Evolutionary conservation across 1,140 invertebrate species (phyloP), one percentile per base, ranked within the genome.

Genomic region (Drosophila jambulina): DNA sequence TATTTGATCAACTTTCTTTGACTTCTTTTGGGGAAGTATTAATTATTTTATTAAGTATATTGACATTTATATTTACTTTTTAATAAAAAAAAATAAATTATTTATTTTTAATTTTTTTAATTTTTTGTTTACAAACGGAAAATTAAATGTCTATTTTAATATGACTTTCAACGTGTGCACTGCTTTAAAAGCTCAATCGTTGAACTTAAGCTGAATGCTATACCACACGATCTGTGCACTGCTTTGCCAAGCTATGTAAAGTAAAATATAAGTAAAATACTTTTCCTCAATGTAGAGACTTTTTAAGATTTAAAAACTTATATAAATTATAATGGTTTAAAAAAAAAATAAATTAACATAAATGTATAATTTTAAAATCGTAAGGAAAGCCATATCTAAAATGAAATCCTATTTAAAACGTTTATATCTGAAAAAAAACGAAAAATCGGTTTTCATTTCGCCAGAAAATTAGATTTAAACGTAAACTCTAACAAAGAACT

Each of bases 171-270:
- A 29, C 3, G 8, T 21, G 7, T 38, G 38, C 36, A 53, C 67
- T 68, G 68, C 49, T 48, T 71, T n/a, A 27, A 57, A 56, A 57
- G 64, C 42, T 57, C 48, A 0, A 0, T 1, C 0, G 4, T 0
- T 6, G 1, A 70, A 25, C 42, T 38, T 32, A 13, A 19, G n/a
- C n/a, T 21, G 12, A 17, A 15, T 43, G 56, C 38, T 58, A 27
- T 38, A 25, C 12, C 4, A 38, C 8, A 27, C 36, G 46, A 53
- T 70, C 62, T 13, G 19, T 7, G 32, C 25, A 38, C 42, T 67
- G 42, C 58, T 46, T 67, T 32, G 42, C n/a, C 9, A 32, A 13
- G 13, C 25, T n/a, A 27, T 17, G 21, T 34, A 23, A 38, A 23
- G 27, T 61, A 19, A 19, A 56, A 36, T 56, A 1, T 23, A 36